Base-by-base conservation (phyloP, 2,113 vertebrate species). In the Anhinga rufa region DNA sequence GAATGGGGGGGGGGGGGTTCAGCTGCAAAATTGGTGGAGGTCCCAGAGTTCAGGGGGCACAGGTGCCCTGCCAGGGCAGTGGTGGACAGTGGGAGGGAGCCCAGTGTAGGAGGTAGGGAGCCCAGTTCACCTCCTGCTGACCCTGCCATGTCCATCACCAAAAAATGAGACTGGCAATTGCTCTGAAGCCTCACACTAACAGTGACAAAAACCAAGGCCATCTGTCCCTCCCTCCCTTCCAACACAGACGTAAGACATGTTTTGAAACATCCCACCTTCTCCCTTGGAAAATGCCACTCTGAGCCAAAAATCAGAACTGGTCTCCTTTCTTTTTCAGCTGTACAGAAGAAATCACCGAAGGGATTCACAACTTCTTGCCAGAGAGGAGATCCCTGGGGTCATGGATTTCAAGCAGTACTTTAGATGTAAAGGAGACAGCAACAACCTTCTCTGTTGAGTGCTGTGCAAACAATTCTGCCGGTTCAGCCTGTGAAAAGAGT, bases 381-480 rank as follows among this genome's bases (percentile, higher is more conserved):
- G 89, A 97, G 62, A 96, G 94, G 34, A 97, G 94, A 93, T 94
- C 92, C 4, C 87, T 95, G 81, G 99, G 98, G 58, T 92, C 95
- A 1, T 99, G 98, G 98, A 87, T 46, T 21, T 97, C 98, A 9
- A 97, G 75, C 57, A 98, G 98, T 61, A 96, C 80, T 22, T 84
- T 98, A 62, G 83, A 90, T 14, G 52, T 89, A 79, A 75, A 55
- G 2, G 75, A 97, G 42, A 58, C 76, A 19, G 18, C 94, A 42
- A 26, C 88, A 34, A 72, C 82, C 16, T 75, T 97, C 80, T 95
- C 64, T 0, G 28, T 99, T 65, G 97, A 93, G 90, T 99, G 99
- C 88, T 99, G 99, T 58, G 96, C 98, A 8, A 95, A 91, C 31
- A 99, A 99, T 95, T 94, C 96, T 7, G 60, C 96, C 0, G 98